Evolutionary conservation across 2,888 invertebrate species (phyloP), one percentile per base, ranked within the genome.

Genomic region (Hyles lineata): DNA sequence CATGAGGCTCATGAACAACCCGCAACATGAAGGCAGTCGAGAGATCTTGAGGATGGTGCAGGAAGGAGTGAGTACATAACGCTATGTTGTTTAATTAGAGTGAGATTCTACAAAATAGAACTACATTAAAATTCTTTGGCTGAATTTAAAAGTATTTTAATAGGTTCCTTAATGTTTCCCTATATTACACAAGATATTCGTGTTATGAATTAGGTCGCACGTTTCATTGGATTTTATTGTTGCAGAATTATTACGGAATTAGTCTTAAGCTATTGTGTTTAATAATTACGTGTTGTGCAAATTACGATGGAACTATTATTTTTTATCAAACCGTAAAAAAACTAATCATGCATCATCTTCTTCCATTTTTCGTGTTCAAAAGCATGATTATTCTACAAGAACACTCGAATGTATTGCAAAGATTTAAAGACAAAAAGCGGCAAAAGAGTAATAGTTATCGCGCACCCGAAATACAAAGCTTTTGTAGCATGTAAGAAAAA

Each of bases 11-110:
- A 98, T 98, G 80, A 96, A 96, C 87, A 97, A 97, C 81, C 97
- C 97, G 5, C 96, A 96, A 79, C 96, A 97, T 82, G 96, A 96
- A 73, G 95, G 95, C 78, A 96, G 97, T 70, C 91, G 96, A 71
- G 93, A 95, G 78, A 96, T 97, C 70, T 94, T 98, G 29, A 96
- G 96, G 82, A 96, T 97, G 95, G 96, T 98, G 69, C 98, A 98
- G 87, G 98, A 98, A 95, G 97, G 97, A 81, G 97, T 97, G 93
- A 96, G 96, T 92, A 71, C 6, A 19, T 25, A 23, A 60, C 17
- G 59, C 21, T 21, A 59, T 70, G 17, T 21, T 15, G 6, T 59
- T 17, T 6, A n/a, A 3, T 6, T 6, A 8, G n/a, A 5, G 19
- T 21, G 6, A 43, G 5, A 29, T 1, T 29, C 29, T 2, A 2